Base-by-base conservation (phyloP, 2,888 invertebrate genomes). In the Eustalomyia histrio region DNA sequence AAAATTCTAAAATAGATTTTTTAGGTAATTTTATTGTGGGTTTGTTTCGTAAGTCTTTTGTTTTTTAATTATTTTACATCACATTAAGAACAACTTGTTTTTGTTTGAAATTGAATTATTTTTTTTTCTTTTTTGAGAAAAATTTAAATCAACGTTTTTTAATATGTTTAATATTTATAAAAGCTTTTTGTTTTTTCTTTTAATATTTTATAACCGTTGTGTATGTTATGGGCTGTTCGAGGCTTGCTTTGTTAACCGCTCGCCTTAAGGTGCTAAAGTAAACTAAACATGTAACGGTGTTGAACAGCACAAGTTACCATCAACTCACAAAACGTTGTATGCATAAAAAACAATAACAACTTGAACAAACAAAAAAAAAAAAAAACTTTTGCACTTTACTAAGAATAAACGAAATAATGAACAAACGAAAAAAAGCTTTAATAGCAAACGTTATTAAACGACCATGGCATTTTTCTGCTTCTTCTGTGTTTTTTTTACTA, bases 211-310 rank as follows among this genome's bases (percentile, higher is more conserved):
- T 50, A 79, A 73, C 76, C 80, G 76, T 72, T 80, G 69, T 9
- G 21, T 69, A 12, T 39, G 12, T 29, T 29, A 39, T 39, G 12
- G 43, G 14, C 58, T 39, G 58, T 29, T 35, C 55, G 73, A 64
- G 73, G 69, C 73, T 76, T 60, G 67, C 61, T 75, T 71, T 29
- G 50, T 43, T 75, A 55, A 78, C 81, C 81, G 78, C 74, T 81
- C 78, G 61, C 81, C 78, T 81, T 67, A 74, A 81, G 71, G 74
- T 81, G 81, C 81, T 78, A 78, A 81, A 81, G 74, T 81, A 74
- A 81, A 81, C 81, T 81, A 71, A 81, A 81, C 78, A 71, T 67
- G 74, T 81, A 81, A 81, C 78, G 81, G 81, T 78, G 74, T 74
- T 75, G 78, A 65, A 74, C 74, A 63, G 47, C 78, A 78, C 74